These are phyloP conservation scores for Holacanthella duospinosa DNA, from an alignment of 2,888 invertebrate species.

Conservation along the genomic window DNA sequence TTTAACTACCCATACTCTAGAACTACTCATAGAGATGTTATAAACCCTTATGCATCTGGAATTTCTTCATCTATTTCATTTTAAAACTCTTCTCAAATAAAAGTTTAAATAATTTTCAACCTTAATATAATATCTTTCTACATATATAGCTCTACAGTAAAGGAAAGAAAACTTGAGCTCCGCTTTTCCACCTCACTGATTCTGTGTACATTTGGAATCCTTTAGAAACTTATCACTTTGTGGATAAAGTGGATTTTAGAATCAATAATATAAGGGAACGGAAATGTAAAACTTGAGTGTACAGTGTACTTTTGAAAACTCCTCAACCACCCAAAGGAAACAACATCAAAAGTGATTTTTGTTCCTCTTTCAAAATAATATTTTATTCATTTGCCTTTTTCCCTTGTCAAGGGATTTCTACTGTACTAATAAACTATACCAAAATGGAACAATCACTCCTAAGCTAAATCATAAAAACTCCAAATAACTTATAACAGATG, in stretches of 20 bases:
- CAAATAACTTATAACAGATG: no score
- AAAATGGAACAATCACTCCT: no score
- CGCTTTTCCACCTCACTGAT: not conserved
- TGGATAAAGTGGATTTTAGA: conserved; percentile 3
- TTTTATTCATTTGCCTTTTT: conserved; percentile 2
- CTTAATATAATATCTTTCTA: no score
- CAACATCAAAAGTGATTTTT: conserved; percentile 2
- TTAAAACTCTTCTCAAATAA: not conserved
- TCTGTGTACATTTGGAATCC: not conserved
- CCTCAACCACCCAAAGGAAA: not conserved
- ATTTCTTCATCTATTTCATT: not conserved
- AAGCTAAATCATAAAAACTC: no score
- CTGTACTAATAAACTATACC: no score
- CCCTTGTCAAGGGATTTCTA: not conserved
- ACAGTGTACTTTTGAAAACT: not conserved
- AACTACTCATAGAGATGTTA: no score
- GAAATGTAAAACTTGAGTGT: not conserved
- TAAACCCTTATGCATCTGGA: not conserved
- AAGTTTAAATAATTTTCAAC: not conserved
- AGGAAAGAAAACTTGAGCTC: not conserved
- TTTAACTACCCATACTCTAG: no score
- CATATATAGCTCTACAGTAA: no score
- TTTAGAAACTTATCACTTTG: conserved; percentile 4
- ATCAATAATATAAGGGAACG: not conserved
- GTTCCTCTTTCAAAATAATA: not conserved